Base-by-base conservation (phyloP, 2,888 invertebrate species). In the Spicauda simplicius region DNA sequence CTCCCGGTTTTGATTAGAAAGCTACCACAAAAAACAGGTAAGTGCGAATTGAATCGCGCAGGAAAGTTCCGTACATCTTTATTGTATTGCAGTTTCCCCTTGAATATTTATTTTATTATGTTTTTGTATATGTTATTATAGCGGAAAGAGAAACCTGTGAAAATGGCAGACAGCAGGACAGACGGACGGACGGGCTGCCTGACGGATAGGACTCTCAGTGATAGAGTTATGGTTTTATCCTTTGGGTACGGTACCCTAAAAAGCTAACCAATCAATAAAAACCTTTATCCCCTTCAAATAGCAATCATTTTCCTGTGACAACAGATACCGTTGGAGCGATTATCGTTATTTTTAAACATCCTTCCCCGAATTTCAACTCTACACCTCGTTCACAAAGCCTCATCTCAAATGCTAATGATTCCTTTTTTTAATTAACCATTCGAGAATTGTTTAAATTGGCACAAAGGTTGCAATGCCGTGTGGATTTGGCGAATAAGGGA, bases 1-100 rank as follows among this genome's bases (percentile, higher is more conserved):
- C 78, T 78, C 77, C 82, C 78, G 76, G 79, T 84, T 88, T 85
- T 90, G 90, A 90, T 89, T 90, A 87, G 88, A 83, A 80, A 80
- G 78, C 70, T 53, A 57, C 54, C 60, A 56, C 45, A 18, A 59
- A 61, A 61, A n/a, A n/a, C n/a, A n/a, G n/a, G n/a, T n/a, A n/a
- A n/a, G n/a, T n/a, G n/a, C n/a, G n/a, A n/a, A n/a, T n/a, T n/a
- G n/a, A n/a, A n/a, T n/a, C n/a, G n/a, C n/a, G n/a, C n/a, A n/a
- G n/a, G n/a, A n/a, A n/a, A n/a, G n/a, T n/a, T n/a, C n/a, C n/a
- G n/a, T n/a, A n/a, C n/a, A n/a, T n/a, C n/a, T n/a, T n/a, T n/a
- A n/a, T n/a, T n/a, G n/a, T n/a, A n/a, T n/a, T n/a, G n/a, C n/a
- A n/a, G n/a, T n/a, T n/a, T n/a, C n/a, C n/a, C n/a, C n/a, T n/a